These are phyloP conservation scores for Drosophila bifasciata DNA, from an alignment of 1,140 invertebrate species.

Conservation along the genomic window DNA sequence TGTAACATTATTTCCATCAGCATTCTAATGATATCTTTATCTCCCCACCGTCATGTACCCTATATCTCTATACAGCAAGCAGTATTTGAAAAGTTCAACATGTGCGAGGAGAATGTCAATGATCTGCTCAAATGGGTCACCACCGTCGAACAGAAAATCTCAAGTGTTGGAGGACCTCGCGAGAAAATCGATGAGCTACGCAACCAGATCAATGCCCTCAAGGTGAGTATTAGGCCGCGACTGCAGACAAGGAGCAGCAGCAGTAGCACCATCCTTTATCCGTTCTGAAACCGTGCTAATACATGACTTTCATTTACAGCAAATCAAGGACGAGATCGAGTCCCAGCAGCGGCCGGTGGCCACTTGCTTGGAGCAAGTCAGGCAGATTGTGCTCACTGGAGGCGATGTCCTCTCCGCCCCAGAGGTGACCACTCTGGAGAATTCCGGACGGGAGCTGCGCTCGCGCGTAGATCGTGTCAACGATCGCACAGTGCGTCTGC, in stretches of 20 bases:
- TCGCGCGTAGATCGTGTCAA: conserved; percentile 92
- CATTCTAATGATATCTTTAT: conserved; percentile 17
- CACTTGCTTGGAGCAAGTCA: conserved; percentile 95
- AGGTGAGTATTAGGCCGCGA: conserved; percentile 87
- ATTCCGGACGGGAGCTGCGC: conserved; percentile 92
- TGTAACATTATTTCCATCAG: neutral
- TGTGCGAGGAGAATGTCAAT: conserved; percentile 92
- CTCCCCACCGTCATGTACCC: no score
- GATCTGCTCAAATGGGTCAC: conserved; percentile 95
- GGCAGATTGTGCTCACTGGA: conserved; percentile 94
- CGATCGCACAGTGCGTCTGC: conserved; percentile 91
- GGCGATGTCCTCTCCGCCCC: conserved; percentile 95
- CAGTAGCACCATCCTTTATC: no score
- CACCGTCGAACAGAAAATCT: conserved; percentile 93
- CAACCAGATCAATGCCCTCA: conserved; percentile 95
- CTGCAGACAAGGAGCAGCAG: neutral
- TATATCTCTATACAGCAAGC: conserved; percentile 89
- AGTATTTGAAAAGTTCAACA: conserved; percentile 96
- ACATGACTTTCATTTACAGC: conserved; percentile 85
- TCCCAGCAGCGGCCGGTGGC: conserved; percentile 93
- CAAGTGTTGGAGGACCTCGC: conserved; percentile 93
- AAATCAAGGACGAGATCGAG: conserved; percentile 95
- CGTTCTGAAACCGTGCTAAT: neutral
- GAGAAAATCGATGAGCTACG: conserved; percentile 94
- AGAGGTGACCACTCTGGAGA: conserved; percentile 93